A percentile compares a stretch with the other conserved stretches of the same genome.
phyloP scores from a whole-genome alignment of 2,888 invertebrate species.

The Dione juno region DNA sequence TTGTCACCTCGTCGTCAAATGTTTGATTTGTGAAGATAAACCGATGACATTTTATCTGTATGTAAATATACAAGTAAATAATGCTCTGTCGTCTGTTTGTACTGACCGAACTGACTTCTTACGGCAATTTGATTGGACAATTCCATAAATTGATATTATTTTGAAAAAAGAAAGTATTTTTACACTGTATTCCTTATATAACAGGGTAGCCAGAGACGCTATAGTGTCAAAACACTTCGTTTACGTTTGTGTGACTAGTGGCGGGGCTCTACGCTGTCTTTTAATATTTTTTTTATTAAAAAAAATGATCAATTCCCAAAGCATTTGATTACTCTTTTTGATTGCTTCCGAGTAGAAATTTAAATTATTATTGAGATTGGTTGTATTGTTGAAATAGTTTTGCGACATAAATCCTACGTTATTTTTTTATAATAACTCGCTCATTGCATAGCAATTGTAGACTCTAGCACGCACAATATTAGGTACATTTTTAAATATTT shows the following conservation, averaged over 20 bases:
- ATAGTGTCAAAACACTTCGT: no score
- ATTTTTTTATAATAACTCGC: neutral
- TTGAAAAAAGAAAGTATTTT: neutral
- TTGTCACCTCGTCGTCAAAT: slow-evolving; percentile 9
- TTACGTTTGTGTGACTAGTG: no score
- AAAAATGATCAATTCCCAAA: neutral
- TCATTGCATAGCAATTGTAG: neutral
- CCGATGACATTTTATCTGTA: slow-evolving; percentile 40
- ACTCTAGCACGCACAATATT: no score
- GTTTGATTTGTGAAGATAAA: slow-evolving; percentile 34
- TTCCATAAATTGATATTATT: neutral
- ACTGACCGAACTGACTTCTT: slow-evolving; percentile 17
- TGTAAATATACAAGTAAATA: slow-evolving; percentile 31
- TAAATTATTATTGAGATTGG: neutral
- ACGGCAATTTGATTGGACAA: neutral
- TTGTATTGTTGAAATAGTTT: neutral
- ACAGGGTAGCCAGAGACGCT: neutral
- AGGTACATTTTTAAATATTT: no score
- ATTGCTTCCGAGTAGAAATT: neutral
- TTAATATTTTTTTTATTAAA: neutral
- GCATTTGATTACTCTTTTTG: slow-evolving; percentile 6
- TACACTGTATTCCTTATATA: neutral
- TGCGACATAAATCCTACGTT: neutral
- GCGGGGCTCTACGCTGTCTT: no score
- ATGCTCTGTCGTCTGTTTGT: slow-evolving; percentile 34